Evolutionary conservation across 2,113 vertebrate genomes (phyloP).

Genomic region (Tetrax tetrax): DNA sequence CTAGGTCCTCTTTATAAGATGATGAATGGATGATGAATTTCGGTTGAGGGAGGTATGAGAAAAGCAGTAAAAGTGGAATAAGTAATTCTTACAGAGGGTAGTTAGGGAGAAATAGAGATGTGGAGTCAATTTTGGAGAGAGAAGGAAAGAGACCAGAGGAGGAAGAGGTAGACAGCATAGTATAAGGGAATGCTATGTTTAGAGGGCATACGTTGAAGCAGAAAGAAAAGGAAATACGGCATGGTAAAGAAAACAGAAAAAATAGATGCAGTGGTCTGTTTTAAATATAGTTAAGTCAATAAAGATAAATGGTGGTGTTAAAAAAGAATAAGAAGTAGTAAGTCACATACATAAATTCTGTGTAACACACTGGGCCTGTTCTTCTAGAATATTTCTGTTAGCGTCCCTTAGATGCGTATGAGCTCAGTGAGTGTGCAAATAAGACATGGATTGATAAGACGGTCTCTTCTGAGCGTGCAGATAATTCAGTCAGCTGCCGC

Average conservation of each 20-base stretch:
- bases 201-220: not conserved
- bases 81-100: not conserved
- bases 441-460: not conserved
- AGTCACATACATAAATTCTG: not conserved
- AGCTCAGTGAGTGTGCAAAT: not conserved
- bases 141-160: not conserved
- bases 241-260: not conserved
- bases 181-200: not conserved
- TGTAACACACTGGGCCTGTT: not conserved
- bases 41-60: not conserved
- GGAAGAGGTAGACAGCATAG: not conserved
- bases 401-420: not conserved
- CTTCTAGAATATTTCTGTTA: not conserved
- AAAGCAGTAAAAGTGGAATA: not conserved
- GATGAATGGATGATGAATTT: not conserved
- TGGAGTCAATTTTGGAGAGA: not conserved
- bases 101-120: not conserved
- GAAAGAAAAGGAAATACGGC: not conserved
- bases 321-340: not conserved
- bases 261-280: not conserved
- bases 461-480: not conserved
- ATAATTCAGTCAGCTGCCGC: not conserved
- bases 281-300: not conserved
- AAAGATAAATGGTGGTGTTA: not conserved
- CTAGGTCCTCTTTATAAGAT: not conserved